Conservation (phyloP, 2,888 invertebrate species). For the Phengaris alcon region DNA sequence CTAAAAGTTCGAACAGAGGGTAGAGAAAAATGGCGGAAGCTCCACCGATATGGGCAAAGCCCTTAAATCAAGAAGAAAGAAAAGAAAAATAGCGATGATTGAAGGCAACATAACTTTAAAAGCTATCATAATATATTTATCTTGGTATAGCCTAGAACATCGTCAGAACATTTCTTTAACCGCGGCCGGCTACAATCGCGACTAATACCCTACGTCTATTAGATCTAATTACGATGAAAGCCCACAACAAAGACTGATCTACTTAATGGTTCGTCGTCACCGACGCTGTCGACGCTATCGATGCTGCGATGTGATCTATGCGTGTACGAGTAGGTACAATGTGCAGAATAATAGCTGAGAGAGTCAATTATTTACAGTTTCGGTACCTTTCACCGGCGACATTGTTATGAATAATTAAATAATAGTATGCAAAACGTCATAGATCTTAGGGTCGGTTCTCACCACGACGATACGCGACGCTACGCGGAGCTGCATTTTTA, state of each 20-base stretch:
- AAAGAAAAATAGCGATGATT: no score
- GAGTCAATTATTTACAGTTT: slow-evolving; percentile 37
- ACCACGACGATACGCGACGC: no score
- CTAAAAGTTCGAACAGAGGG: no score
- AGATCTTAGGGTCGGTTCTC: no score
- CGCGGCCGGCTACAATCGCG: background rate
- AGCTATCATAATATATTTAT: no score
- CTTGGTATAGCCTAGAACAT: background rate
- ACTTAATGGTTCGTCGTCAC: slow-evolving; percentile 19
- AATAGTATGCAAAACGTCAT: background rate
- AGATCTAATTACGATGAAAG: slow-evolving; percentile 12
- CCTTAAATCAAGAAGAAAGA: no score
- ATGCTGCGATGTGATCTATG: background rate
- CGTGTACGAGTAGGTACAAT: background rate
- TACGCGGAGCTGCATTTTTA: no score
- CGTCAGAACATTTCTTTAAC: background rate
- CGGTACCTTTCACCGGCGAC: slow-evolving; percentile 35
- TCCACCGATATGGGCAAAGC: no score
- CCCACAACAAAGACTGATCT: slow-evolving; percentile 7
- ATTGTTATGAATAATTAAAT: background rate
- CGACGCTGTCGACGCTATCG: background rate
- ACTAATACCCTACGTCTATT: background rate
- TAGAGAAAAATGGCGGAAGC: no score
- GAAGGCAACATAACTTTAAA: no score
- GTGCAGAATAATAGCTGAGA: slow-evolving; percentile 34